phyloP scores from a whole-genome alignment of 1,140 invertebrate species.

The Platorchestia sp. region DNA sequence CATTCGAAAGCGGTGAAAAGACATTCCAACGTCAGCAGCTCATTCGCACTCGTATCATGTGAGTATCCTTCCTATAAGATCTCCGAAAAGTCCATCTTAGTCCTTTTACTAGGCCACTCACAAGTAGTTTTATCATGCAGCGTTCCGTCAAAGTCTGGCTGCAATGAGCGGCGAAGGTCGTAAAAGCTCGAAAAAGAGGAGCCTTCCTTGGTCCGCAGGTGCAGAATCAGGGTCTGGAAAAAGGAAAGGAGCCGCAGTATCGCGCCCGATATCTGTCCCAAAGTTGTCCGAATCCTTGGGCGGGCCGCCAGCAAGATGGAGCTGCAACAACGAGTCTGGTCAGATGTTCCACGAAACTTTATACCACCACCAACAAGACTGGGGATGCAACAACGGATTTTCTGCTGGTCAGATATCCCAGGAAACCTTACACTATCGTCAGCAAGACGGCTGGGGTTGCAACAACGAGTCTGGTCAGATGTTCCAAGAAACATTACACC shows the following conservation, averaged over 20 bases:
- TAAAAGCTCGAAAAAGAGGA: background rate
- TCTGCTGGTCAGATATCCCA: too few relatives aligned
- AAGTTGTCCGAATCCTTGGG: conserved; percentile 33
- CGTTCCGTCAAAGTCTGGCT: background rate
- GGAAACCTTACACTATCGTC: too few relatives aligned
- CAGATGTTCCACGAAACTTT: conserved; percentile 14
- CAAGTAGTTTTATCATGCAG: background rate
- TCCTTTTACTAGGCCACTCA: background rate
- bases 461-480: background rate
- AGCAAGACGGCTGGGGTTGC: too few relatives aligned
- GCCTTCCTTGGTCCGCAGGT: conserved; percentile 25
- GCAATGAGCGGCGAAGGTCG: background rate
- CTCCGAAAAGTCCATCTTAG: too few relatives aligned
- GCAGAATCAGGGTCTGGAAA: conserved; percentile 41
- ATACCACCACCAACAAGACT: background rate
- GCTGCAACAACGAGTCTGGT: background rate
- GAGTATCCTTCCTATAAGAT: too few relatives aligned
- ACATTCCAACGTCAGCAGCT: background rate
- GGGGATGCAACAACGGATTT: background rate
- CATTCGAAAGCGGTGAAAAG: too few relatives aligned
- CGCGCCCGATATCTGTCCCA: conserved; percentile 40
- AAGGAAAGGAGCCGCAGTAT: conserved; percentile 32
- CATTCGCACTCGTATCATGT: background rate
- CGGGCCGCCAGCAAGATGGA: conserved; percentile 12
- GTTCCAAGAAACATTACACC: conserved; percentile 4